Base-by-base conservation (phyloP, 1,140 invertebrate species). In the Dufourea novaeangliae region DNA sequence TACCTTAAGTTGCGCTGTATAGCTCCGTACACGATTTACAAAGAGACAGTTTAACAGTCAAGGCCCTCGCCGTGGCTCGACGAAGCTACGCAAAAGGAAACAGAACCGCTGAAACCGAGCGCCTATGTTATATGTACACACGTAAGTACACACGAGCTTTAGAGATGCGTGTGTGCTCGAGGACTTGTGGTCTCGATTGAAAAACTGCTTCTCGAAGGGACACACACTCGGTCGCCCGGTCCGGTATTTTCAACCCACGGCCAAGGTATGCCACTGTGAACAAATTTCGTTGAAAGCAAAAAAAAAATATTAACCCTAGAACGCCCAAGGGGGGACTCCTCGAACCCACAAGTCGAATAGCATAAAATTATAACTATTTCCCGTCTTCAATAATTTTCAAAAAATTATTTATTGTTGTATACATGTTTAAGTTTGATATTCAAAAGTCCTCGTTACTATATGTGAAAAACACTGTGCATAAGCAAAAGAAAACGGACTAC, bases 1-100 rank as follows among this genome's bases (percentile, higher is more conserved):
- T 83, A 87, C 76, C 56, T 84, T 70, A 72, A n/a, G 54, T 63
- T 79, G 57, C 70, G 70, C 68, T 57, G 76, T 11, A n/a, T n/a
- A 46, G 76, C 34, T 64, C 50, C 61, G 22, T 62, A 79, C 63
- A 32, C 67, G 61, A 61, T 78, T 78, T 72, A 67, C 62, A 56
- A 62, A 56, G 54, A 56, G 54, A 67, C 68, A 27, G 20, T 70
- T 71, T n/a, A 54, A 71, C 61, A 67, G 61, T 59, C 73, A 32
- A 78, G 61, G 59, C 66, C 34, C 44, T 32, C 46, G 56, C 7
- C 78, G 78, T 69, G 27, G 44, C 34, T 77, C 39, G 62, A 62
- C 54, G 34, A 71, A 71, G 57, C 74, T 71, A 41, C 27, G 46
- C 44, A 37, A 41, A n/a, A 69, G 8, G 20, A 44, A 17, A 59